These are phyloP conservation scores for Brachyopa scutellaris DNA, from an alignment of 2,888 invertebrate genomes.

Conservation along the genomic window DNA sequence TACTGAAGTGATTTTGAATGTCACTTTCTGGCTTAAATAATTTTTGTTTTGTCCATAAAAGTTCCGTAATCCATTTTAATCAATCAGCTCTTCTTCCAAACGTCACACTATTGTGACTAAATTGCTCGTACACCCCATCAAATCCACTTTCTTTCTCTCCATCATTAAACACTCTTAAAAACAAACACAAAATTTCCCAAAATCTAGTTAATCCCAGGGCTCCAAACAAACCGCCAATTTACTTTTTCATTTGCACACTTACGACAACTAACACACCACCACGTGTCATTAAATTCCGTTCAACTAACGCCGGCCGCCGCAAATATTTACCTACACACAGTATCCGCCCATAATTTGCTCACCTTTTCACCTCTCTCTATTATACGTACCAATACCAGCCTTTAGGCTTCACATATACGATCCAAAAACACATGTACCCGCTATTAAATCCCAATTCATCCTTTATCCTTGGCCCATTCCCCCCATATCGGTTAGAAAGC, in stretches of 20 bases:
- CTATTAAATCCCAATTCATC: slow-evolving; percentile 43
- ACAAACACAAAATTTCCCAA: background rate
- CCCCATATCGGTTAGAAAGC: slow-evolving; percentile 41
- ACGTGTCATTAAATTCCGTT: background rate
- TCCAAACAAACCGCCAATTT: background rate
- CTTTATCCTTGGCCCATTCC: slow-evolving; percentile 15
- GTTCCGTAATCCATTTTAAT: no score
- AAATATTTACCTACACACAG: slow-evolving; percentile 14
- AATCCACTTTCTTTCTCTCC: background rate
- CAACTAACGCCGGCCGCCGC: background rate
- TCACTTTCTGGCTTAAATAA: no score
- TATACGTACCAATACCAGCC: no score
- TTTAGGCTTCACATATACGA: background rate
- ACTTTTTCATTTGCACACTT: background rate
- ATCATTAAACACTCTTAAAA: background rate
- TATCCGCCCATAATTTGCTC: slow-evolving; percentile 23
- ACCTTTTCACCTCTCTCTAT: slow-evolving; percentile 6
- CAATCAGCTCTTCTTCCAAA: no score
- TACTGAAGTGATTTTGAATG: no score
- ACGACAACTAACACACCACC: background rate
- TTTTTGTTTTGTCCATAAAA: no score
- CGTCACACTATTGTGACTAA: no score
- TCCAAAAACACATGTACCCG: slow-evolving; percentile 37
- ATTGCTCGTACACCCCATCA: no score
- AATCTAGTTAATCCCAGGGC: background rate